These are phyloP conservation scores for Neuroscelio doddi DNA, from an alignment of 2,888 invertebrate genomes.

Conservation along the genomic window DNA sequence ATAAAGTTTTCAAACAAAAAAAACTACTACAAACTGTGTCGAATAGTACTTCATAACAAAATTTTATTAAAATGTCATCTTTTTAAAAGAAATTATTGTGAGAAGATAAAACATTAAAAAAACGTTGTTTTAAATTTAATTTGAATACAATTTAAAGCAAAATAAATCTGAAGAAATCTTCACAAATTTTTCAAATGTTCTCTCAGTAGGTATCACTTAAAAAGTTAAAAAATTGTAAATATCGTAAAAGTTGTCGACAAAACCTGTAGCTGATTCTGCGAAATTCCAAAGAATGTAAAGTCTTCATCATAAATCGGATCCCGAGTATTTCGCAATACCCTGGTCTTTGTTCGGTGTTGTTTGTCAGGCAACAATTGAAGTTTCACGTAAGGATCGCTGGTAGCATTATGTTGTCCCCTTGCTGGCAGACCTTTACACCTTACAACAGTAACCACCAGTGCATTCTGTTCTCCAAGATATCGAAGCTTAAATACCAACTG, in stretches of 20 bases:
- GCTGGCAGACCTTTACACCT: conserved; percentile 91
- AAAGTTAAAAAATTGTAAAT: too few relatives aligned
- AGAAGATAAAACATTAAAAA: too few relatives aligned
- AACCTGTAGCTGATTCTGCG: conserved; percentile 84
- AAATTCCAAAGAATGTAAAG: conserved; percentile 98
- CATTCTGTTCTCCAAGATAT: conserved; percentile 92
- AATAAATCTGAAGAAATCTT: too few relatives aligned
- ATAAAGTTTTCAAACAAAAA: too few relatives aligned
- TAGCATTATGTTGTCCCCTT: conserved; percentile 85
- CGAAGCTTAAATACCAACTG: conserved; percentile 91
- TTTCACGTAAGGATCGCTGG: conserved; percentile 97
- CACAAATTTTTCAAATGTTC: background rate
- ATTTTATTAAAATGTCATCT: too few relatives aligned
- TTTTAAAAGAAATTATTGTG: too few relatives aligned
- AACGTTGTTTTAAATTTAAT: too few relatives aligned
- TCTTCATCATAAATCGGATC: conserved; percentile 99
- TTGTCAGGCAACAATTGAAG: conserved; percentile 97
- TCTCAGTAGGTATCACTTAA: background rate
- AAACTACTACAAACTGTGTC: too few relatives aligned
- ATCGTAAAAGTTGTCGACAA: conserved; percentile 1
- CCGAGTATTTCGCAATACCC: conserved; percentile 95
- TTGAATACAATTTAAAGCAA: too few relatives aligned
- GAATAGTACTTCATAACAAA: too few relatives aligned
- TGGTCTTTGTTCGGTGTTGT: conserved; percentile 96
- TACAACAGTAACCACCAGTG: conserved; percentile 92